These are phyloP conservation scores for Amblyornis subalaris DNA, from an alignment of 2,113 vertebrate genomes.

Conservation along the genomic window DNA sequence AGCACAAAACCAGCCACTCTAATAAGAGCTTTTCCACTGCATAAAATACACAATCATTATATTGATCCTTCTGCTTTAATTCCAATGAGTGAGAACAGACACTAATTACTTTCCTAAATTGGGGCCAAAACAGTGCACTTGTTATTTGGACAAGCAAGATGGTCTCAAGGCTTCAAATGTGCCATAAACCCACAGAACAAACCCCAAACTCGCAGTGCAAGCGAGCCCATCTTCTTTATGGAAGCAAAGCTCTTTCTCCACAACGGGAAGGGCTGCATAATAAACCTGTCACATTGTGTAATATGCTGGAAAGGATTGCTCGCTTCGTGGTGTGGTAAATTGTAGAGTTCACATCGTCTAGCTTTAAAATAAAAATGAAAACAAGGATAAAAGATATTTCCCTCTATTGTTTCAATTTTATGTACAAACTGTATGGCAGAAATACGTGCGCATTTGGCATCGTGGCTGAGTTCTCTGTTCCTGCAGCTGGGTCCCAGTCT, in stretches of 20 bases:
- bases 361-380: constrained; percentile 62
- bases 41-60: constrained; percentile 48
- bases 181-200: constrained; percentile 51
- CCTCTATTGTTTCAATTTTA: constrained; percentile 61
- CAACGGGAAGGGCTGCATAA: constrained; percentile 17
- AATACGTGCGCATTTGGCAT: background rate
- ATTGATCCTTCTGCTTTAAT: constrained; percentile 57
- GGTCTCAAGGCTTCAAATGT: constrained; percentile 35
- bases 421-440: constrained; percentile 44
- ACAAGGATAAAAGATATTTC: constrained; percentile 61
- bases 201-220: background rate
- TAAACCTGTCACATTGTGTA: constrained; percentile 49
- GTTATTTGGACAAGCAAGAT: constrained; percentile 31
- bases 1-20: background rate
- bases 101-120: constrained; percentile 54
- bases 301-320: constrained; percentile 36
- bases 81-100: constrained; percentile 39
- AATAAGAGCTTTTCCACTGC: constrained; percentile 44
- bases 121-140: constrained; percentile 37
- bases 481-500: constrained; percentile 27
- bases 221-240: constrained; percentile 46
- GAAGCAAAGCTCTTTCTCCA: constrained; percentile 2
- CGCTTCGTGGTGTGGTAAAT: background rate
- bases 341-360: constrained; percentile 6
- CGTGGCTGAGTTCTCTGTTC: background rate